Evolutionary conservation across 2,888 invertebrate species (phyloP).

Genomic region (Criorhina ranunculi): DNA sequence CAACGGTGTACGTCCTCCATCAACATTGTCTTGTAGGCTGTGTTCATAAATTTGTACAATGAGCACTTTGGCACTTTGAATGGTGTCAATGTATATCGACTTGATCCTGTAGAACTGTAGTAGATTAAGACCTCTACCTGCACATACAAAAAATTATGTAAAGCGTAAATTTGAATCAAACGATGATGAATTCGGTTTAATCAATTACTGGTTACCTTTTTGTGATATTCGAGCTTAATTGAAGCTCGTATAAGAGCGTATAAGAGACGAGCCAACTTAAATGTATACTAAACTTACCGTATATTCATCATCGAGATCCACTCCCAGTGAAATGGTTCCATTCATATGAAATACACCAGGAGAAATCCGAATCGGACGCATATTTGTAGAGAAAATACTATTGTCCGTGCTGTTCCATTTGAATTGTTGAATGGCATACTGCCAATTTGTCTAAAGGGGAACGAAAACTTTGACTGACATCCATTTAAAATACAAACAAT

Average conservation of each 20-base stretch:
- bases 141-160: no score
- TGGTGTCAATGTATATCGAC: conserved; percentile 1
- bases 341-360: conserved; percentile 1
- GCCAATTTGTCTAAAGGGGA: not conserved
- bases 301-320: not conserved
- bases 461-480: no score
- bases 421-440: not conserved
- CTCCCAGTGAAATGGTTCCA: not conserved
- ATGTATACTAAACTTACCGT: not conserved
- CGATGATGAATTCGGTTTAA: no score
- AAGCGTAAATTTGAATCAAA: no score
- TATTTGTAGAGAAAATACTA: not conserved
- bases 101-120: not conserved
- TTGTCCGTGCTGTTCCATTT: conserved; percentile 1
- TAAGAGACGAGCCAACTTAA: not conserved
- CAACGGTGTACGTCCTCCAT: conserved; percentile 1
- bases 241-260: not conserved
- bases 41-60: not conserved
- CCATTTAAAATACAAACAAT: no score
- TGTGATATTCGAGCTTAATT: no score
- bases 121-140: not conserved
- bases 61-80: not conserved
- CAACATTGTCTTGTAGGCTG: not conserved
- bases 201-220: no score
- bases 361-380: not conserved